Evolutionary conservation across 2,888 invertebrate species (phyloP).

Genomic region (Nomada hirtipes): DNA sequence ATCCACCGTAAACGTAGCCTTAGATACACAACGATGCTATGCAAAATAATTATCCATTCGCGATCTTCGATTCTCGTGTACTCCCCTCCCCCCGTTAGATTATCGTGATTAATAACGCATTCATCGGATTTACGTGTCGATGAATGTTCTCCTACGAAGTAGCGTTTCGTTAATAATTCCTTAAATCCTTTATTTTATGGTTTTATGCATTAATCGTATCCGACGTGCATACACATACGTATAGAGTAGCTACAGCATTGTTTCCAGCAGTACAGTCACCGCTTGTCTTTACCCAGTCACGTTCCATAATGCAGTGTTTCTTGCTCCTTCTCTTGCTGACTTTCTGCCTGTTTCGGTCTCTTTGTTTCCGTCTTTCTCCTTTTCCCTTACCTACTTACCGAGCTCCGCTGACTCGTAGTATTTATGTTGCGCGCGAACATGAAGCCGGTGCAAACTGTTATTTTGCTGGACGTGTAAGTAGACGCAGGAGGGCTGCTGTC

Average conservation of each 20-base stretch:
- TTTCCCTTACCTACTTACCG: slow-evolving; percentile 35
- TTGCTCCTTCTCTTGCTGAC: slow-evolving; percentile 5
- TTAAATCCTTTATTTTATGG: not conserved
- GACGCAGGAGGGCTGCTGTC: not conserved
- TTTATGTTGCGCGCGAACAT: slow-evolving; percentile 50
- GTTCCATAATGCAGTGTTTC: slow-evolving; percentile 20
- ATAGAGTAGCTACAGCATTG: slow-evolving; percentile 10
- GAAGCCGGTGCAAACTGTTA: slow-evolving; percentile 49
- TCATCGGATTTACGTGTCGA: slow-evolving; percentile 19
- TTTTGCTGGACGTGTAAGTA: slow-evolving; percentile 68
- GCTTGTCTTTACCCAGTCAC: slow-evolving; percentile 18
- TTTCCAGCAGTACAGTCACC: slow-evolving; percentile 20
- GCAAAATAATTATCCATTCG: not conserved
- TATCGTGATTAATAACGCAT: not conserved
- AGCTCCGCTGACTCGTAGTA: slow-evolving; percentile 28
- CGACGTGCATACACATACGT: not conserved
- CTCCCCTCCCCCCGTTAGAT: not conserved
- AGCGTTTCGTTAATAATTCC: not conserved
- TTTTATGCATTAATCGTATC: not conserved
- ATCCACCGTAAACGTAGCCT: too few species aligned
- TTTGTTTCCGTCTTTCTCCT: slow-evolving; percentile 22
- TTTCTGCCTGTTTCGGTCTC: slow-evolving; percentile 17
- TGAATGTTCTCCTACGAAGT: not conserved
- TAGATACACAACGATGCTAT: too few species aligned
- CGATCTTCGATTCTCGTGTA: not conserved